Evolutionary conservation across 30 jellyfish, hydroid and myxozoan species (phyloP).

Genomic region (Cassiopea andromeda): DNA sequence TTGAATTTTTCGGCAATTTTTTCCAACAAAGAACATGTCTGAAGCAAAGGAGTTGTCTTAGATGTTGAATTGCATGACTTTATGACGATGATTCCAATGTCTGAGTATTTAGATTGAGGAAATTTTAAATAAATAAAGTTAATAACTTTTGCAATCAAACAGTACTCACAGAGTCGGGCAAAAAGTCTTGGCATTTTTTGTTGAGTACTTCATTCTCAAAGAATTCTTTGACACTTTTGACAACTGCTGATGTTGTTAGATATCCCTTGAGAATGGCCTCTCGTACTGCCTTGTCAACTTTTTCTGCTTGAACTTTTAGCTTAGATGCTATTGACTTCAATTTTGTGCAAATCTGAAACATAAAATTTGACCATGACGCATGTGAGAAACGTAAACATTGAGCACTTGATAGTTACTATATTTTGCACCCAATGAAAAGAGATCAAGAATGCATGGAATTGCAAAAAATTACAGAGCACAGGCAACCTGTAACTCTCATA

Average conservation of each 20-base stretch:
- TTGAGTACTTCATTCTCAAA: conserved; percentile 49
- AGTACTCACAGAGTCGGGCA: conserved; percentile 62
- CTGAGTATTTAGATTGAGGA: too few species aligned
- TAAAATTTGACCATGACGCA: not conserved
- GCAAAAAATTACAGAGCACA: not conserved
- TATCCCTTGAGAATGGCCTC: conserved; percentile 77
- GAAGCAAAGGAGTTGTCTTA: not conserved
- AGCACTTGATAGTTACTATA: not conserved
- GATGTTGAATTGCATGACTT: too few species aligned
- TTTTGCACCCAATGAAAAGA: not conserved
- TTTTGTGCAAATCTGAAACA: conserved; percentile 32
- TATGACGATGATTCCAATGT: too few species aligned
- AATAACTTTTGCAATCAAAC: not conserved
- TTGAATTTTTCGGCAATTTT: conserved; percentile 59
- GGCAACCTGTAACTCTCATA: too few species aligned
- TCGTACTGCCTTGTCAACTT: conserved; percentile 66
- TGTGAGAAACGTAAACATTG: not conserved
- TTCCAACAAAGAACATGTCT: conserved; percentile 61
- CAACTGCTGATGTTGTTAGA: conserved; percentile 45
- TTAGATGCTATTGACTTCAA: conserved; percentile 67
- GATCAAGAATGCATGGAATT: not conserved
- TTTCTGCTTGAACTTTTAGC: conserved; percentile 64
- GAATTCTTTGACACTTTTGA: conserved; percentile 52
- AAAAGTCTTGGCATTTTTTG: conserved; percentile 82
- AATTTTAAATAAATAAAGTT: too few species aligned